These are phyloP conservation scores for Muscicapa striata DNA, from an alignment of 2,797 vertebrate genomes.

Conservation along the genomic window DNA sequence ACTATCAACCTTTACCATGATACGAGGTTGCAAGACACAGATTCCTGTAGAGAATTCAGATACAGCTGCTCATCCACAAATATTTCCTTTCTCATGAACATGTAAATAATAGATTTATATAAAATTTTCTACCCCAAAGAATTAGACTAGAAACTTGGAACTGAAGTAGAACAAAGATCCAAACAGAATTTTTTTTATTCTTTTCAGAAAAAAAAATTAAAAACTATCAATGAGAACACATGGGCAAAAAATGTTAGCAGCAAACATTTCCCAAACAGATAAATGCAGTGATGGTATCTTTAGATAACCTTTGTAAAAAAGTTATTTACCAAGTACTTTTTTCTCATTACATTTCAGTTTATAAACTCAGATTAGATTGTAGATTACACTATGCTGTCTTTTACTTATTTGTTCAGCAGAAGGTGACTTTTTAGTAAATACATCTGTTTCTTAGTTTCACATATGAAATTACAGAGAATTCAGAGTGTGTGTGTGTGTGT, in stretches of 20 bases:
- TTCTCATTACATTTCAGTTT: background rate
- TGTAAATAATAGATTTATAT: background rate
- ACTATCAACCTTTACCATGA: background rate
- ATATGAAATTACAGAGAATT: background rate
- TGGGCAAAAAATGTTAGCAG: background rate
- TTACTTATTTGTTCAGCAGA: background rate
- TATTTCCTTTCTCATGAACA: background rate
- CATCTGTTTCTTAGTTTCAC: background rate
- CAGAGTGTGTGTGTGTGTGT: no score
- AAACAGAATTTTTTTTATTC: background rate
- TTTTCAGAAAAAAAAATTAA: background rate
- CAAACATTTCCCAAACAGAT: fast-evolving
- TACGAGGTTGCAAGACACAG: background rate
- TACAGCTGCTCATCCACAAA: background rate
- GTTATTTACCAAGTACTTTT: background rate
- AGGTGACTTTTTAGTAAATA: background rate
- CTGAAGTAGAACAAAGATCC: background rate
- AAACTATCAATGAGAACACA: background rate
- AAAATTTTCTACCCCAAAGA: background rate
- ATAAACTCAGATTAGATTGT: background rate
- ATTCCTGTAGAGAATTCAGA: background rate
- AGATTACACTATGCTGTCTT: background rate
- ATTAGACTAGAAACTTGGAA: background rate
- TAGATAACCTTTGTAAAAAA: background rate
- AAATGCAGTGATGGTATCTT: background rate